These are phyloP conservation scores for Orientallactaga bullata DNA, from an alignment of 2,113 vertebrate species.

Conservation along the genomic window DNA sequence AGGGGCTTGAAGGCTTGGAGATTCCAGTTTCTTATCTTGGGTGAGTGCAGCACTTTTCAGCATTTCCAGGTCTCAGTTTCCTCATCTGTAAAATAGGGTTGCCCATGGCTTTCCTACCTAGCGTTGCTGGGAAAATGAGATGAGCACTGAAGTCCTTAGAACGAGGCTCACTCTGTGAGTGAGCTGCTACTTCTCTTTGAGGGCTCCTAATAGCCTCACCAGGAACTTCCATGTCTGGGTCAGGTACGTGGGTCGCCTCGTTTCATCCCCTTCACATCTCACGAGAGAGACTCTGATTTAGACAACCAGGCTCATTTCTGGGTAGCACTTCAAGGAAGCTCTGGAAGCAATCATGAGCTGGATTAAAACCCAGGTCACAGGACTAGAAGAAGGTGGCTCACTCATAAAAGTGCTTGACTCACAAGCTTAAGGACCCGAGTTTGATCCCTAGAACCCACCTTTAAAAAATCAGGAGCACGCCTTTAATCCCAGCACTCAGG, in stretches of 20 bases:
- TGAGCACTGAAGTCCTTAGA: neutral
- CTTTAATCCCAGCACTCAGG: no score
- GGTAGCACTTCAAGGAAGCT: neutral
- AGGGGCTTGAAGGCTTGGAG: neutral
- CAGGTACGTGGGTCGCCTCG: neutral
- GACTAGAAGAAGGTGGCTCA: neutral
- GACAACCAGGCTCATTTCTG: neutral
- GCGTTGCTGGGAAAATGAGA: neutral
- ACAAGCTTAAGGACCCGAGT: no score
- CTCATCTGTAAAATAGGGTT: no score
- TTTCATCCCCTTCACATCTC: neutral
- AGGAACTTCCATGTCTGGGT: neutral
- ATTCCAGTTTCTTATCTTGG: neutral
- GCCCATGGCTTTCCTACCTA: neutral
- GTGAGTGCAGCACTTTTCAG: neutral
- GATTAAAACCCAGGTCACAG: neutral
- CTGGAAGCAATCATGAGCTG: neutral
- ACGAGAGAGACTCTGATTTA: neutral
- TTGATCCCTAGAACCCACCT: no score
- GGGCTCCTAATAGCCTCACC: neutral
- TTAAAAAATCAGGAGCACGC: no score
- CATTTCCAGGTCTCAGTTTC: neutral
- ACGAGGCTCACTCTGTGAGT: accelerated
- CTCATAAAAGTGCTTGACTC: no score
- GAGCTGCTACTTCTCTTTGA: neutral